Percentiles rank a stretch among this genome's conserved stretches.
phyloP scores from a whole-genome alignment of 1,140 invertebrate genomes.

The Caenorhabditis inopinata region DNA sequence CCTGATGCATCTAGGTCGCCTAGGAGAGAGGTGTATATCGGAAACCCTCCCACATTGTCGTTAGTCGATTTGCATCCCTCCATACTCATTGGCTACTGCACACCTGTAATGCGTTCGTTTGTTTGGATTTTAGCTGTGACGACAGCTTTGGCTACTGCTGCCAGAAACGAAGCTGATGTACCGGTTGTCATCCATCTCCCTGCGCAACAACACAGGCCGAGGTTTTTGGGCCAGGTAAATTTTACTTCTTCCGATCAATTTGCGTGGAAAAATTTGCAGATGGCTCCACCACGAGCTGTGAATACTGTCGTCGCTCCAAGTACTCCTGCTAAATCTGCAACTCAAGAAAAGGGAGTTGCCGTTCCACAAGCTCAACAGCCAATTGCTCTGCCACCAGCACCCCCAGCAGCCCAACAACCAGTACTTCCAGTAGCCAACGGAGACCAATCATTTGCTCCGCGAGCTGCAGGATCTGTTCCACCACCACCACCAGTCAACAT shows the following conservation, averaged over 20 bases:
- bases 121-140: constrained; percentile 27
- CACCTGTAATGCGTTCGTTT: constrained; percentile 23
- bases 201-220: background rate
- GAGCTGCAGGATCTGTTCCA: constrained; percentile 41
- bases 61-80: constrained; percentile 27
- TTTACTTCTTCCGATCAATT: background rate
- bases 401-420: constrained; percentile 52
- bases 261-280: background rate
- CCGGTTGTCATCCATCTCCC: constrained; percentile 35
- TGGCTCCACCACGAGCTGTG: background rate
- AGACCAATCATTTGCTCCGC: constrained; percentile 13
- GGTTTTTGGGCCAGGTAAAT: constrained; percentile 7
- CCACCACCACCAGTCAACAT: constrained; percentile 62
- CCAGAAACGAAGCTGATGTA: constrained; percentile 11
- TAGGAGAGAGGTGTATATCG: constrained; percentile 31
- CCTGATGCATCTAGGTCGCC: constrained; percentile 19
- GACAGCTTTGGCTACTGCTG: constrained; percentile 19
- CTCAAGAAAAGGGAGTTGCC: background rate
- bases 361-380: constrained; percentile 2
- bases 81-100: constrained; percentile 24
- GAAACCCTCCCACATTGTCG: constrained; percentile 31
- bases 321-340: background rate
- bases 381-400: constrained; percentile 53
- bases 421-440: constrained; percentile 22
- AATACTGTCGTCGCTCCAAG: constrained; percentile 35